Evolutionary conservation across 1,140 invertebrate genomes (phyloP).

Genomic region (Zaprionus ghesquierei): DNA sequence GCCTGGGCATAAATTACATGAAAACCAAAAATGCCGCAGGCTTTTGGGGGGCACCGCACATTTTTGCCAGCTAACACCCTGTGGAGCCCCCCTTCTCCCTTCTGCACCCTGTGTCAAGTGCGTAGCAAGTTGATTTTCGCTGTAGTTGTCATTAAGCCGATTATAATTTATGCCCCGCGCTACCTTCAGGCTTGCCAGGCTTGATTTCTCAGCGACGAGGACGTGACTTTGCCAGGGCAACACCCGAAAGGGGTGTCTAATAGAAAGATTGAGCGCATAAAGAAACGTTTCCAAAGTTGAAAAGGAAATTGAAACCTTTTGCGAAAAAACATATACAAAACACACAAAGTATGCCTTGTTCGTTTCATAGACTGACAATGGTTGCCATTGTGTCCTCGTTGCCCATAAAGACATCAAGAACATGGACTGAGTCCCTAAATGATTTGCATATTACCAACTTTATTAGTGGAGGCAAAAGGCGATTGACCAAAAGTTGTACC

Average conservation of each 20-base stretch:
- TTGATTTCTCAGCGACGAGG: conserved; percentile 21
- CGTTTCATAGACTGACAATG: neutral
- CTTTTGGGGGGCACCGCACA: conserved; percentile 38
- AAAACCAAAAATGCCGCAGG: conserved; percentile 71
- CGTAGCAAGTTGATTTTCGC: conserved; percentile 51
- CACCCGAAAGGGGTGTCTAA: neutral
- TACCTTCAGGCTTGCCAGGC: neutral
- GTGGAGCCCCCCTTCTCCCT: neutral
- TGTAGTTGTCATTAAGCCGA: conserved; percentile 77
- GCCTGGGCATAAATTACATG: conserved; percentile 69
- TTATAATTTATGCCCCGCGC: conserved; percentile 71
- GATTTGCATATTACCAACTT: conserved; percentile 30
- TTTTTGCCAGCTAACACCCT: conserved; percentile 14
- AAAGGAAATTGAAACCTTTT: neutral
- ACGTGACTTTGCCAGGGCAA: conserved; percentile 20
- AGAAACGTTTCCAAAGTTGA: neutral
- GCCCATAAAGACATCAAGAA: neutral
- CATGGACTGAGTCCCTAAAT: conserved; percentile 14
- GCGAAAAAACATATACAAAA: neutral
- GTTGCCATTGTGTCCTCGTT: neutral
- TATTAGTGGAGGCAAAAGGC: conserved; percentile 14
- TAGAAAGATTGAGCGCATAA: neutral
- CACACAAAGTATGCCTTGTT: neutral
- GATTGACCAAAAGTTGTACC: conserved; percentile 33
- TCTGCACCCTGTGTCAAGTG: neutral